phyloP scores from a whole-genome alignment of 37 sponge, comb jelly and placozoan species.

The Hormiphora californensis region DNA sequence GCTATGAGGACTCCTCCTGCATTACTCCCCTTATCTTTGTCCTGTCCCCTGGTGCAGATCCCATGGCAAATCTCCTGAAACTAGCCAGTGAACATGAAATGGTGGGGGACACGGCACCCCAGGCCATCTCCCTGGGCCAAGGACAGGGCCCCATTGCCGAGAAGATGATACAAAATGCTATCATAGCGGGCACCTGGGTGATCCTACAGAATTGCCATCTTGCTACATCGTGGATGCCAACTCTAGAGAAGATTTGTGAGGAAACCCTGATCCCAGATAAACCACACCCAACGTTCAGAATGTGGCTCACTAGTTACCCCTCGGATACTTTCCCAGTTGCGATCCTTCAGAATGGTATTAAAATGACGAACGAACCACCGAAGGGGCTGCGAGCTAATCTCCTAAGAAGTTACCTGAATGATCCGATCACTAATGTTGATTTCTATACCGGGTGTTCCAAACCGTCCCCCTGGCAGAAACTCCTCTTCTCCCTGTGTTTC shows the following conservation, averaged over 20 bases:
- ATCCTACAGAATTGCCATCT: conserved; percentile 64
- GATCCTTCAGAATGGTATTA: conserved; percentile 63
- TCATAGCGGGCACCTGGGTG: conserved; percentile 58
- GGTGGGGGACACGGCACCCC: conserved; percentile 12
- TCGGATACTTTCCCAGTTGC: conserved; percentile 58
- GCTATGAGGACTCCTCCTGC: conserved; percentile 56
- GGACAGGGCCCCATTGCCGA: conserved; percentile 66
- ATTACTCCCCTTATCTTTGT: conserved; percentile 60
- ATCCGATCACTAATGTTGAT: conserved; percentile 39
- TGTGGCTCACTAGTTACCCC: conserved; percentile 64
- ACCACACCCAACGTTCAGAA: conserved; percentile 57
- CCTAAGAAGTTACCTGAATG: conserved; percentile 54
- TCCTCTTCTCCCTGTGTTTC: conserved; percentile 58
- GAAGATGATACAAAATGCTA: conserved; percentile 59
- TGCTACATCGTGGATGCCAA: conserved; percentile 58
- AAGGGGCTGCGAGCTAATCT: conserved; percentile 61
- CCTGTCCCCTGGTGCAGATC: conserved; percentile 62
- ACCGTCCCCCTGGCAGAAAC: conserved; percentile 2
- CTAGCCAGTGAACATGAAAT: conserved; percentile 57
- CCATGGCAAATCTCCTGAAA: conserved; percentile 57
- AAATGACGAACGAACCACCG: conserved; percentile 64
- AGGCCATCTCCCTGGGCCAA: conserved; percentile 60
- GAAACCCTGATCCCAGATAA: conserved; percentile 53
- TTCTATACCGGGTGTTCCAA: conserved; percentile 28
- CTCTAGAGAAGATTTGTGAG: conserved; percentile 62